Evolutionary conservation across 2,797 vertebrate species (phyloP).

Genomic region (Pogonophryne albipinna): DNA sequence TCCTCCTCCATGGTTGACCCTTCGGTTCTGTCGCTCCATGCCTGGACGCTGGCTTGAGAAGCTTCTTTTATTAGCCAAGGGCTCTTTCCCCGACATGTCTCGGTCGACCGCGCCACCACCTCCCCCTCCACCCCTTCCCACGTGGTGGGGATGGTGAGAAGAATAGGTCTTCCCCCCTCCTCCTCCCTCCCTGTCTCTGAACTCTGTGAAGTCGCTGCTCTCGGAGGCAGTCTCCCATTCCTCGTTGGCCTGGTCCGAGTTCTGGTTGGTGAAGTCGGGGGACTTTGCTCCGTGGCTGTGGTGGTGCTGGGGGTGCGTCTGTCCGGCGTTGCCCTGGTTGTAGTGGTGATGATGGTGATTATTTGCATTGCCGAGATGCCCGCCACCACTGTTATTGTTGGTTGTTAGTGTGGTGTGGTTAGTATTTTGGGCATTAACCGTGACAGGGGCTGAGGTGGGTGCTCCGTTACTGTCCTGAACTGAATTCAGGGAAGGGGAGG

Average conservation of each 20-base stretch:
- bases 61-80: conserved; percentile 88
- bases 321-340: conserved; percentile 78
- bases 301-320: conserved; percentile 82
- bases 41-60: conserved; percentile 95
- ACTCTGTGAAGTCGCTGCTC: conserved; percentile 96
- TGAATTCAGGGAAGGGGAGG: conserved; percentile 75
- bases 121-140: conserved; percentile 75
- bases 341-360: conserved; percentile 85
- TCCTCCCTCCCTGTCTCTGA: conserved; percentile 86
- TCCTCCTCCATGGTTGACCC: conserved; percentile 84
- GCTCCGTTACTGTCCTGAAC: conserved; percentile 80
- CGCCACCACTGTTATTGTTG: conserved; percentile 75
- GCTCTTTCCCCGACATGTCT: conserved; percentile 83
- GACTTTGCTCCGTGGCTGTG: conserved; percentile 92
- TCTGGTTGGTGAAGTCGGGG: conserved; percentile 94
- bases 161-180: conserved; percentile 80
- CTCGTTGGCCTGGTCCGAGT: conserved; percentile 96
- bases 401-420: conserved; percentile 74
- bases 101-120: conserved; percentile 73
- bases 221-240: conserved; percentile 97
- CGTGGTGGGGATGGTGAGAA: conserved; percentile 82
- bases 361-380: conserved; percentile 79
- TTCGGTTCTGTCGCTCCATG: conserved; percentile 94
- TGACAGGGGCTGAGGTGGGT: conserved; percentile 50
- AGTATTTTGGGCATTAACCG: conserved; percentile 68